Evolutionary conservation across 2,797 vertebrate species (phyloP).

Genomic region (Vireo griseus): DNA sequence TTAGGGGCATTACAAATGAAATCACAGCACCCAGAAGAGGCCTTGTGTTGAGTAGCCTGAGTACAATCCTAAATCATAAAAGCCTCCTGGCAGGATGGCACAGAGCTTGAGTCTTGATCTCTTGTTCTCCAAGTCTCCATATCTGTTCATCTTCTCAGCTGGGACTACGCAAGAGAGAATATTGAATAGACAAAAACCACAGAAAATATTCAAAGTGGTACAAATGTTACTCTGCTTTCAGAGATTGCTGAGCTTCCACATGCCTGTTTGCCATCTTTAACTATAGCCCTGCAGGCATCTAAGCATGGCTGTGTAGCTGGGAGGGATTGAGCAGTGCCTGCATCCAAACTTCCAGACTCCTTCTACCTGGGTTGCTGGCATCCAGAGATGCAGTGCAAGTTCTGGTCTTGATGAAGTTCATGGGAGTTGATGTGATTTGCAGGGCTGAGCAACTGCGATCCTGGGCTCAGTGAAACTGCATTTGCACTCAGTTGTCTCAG

Average conservation of each 20-base stretch:
- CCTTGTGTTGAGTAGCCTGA: not conserved
- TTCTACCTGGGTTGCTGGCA: not conserved
- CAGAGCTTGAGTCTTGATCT: not conserved
- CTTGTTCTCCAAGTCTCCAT: not conserved
- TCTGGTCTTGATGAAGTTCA: not conserved
- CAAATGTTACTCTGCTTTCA: not conserved
- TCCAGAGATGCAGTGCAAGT: not conserved
- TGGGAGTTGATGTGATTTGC: not conserved
- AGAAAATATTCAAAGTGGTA: not conserved
- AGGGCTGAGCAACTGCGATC: not conserved
- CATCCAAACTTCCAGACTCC: not conserved
- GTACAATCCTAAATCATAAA: not conserved
- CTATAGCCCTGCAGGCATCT: not conserved
- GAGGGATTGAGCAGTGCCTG: not conserved
- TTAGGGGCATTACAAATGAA: not conserved
- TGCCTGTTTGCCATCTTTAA: not conserved
- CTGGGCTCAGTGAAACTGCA: not conserved
- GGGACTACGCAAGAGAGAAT: not conserved
- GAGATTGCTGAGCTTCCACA: not conserved
- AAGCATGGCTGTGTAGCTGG: not conserved
- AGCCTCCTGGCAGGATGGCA: not conserved
- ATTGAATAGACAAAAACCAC: not conserved
- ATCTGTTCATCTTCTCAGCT: not conserved
- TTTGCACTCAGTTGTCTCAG: not conserved
- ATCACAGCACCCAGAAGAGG: not conserved